Evolutionary conservation across 2,113 vertebrate genomes (phyloP).

Genomic region (Girardinichthys multiradiatus): DNA sequence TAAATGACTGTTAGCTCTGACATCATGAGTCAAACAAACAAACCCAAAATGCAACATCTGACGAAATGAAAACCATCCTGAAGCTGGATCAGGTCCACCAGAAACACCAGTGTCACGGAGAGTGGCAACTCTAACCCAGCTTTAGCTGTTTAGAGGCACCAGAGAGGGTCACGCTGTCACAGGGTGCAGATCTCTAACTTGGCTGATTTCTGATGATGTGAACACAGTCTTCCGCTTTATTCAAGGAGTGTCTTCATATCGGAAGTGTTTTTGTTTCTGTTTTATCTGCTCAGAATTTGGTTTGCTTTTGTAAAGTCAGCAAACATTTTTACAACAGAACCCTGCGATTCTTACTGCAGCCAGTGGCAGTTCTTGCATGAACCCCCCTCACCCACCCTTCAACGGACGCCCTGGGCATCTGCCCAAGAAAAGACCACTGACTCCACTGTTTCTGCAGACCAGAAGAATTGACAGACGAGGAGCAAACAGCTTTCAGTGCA

Average conservation of each 20-base stretch:
- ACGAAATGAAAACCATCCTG: conserved; percentile 52
- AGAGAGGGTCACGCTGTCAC: neutral
- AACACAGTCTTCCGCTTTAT: neutral
- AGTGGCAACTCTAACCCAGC: conserved; percentile 31
- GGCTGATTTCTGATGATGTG: neutral
- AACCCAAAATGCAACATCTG: conserved; percentile 44
- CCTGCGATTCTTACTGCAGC: neutral
- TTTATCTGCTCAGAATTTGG: no score
- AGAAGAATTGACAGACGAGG: no score
- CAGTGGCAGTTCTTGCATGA: neutral
- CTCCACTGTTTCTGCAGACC: no score
- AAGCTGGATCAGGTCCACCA: conserved; percentile 50
- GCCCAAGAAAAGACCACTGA: no score
- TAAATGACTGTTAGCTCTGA: conserved; percentile 41
- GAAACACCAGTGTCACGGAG: conserved; percentile 15
- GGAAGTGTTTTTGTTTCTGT: no score
- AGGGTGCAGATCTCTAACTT: no score
- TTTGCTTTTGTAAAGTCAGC: neutral
- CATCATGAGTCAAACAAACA: conserved; percentile 55
- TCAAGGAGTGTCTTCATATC: neutral
- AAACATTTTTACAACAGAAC: no score
- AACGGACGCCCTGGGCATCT: no score
- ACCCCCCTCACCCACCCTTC: no score
- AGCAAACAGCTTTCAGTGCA: no score
- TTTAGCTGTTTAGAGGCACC: neutral